Conservation (phyloP, 2,888 invertebrate species). For the Drosophila subsilvestris region DNA sequence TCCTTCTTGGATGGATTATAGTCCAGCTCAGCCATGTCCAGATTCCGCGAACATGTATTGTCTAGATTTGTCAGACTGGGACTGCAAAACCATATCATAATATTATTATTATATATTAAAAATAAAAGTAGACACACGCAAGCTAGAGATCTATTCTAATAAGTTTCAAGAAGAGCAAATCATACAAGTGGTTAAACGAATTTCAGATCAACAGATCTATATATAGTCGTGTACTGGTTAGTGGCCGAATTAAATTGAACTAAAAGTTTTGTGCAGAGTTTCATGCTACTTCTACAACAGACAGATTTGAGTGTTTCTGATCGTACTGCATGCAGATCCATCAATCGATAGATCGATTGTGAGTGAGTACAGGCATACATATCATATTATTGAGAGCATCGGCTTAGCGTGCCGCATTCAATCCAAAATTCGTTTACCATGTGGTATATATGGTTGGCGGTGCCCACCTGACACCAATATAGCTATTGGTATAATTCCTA, state of each 20-base stretch:
- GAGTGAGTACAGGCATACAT: constrained; percentile 45
- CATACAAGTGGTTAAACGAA: constrained; percentile 78
- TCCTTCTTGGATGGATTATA: constrained; percentile 97
- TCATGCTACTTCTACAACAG: constrained; percentile 37
- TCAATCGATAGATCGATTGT: constrained; percentile 19
- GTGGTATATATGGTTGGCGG: constrained; percentile 85
- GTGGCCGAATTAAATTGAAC: constrained; percentile 10
- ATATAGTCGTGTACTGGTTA: constrained; percentile 14
- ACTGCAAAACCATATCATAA: constrained; percentile 83
- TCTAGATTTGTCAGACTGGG: constrained; percentile 94
- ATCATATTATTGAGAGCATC: constrained; percentile 13
- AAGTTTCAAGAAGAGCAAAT: background rate
- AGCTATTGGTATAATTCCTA: constrained; percentile 93
- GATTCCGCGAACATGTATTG: constrained; percentile 91
- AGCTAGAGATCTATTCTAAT: background rate
- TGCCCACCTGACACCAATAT: constrained; percentile 93
- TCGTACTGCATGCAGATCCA: constrained; percentile 53
- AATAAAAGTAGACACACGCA: background rate
- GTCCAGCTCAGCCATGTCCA: constrained; percentile 96
- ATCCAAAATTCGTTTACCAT: constrained; percentile 86
- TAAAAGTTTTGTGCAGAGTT: constrained; percentile 20
- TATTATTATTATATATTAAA: background rate
- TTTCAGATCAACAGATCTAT: constrained; percentile 72
- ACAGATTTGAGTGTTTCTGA: constrained; percentile 2
- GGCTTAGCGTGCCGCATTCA: constrained; percentile 43